Evolutionary conservation across 1,140 invertebrate species (phyloP), one percentile per base, ranked within the genome.

Genomic region (Acromyrmex charruanus): DNA sequence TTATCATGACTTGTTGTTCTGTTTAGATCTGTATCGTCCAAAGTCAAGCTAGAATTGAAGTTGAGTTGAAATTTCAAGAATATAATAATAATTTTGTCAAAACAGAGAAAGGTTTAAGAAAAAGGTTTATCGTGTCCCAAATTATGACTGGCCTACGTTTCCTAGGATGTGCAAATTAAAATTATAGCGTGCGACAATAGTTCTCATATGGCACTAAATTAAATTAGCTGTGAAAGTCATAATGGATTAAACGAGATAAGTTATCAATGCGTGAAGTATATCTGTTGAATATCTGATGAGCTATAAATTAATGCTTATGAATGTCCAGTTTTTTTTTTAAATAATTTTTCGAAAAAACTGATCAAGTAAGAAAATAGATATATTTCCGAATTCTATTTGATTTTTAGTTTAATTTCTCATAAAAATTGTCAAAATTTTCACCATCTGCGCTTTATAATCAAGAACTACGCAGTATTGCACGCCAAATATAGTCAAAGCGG

Each of bases 61-160:
- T 28, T 53, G 18, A 18, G 18, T 63, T 59, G 7, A 58, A 21
- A 58, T 39, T 58, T 77, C 0, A 35, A 18, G 12, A 7, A 39
- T 39, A 59, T 55, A 9, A 74, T 53, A 18, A 31, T 28, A 18
- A 75, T 58, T 58, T 4, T 39, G 53, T 58, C 0, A 44, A 59
- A 59, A 68, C 44, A 14, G 10, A 44, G 14, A 44, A 65, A 79
- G 9, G 1, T 79, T 12, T 31, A 16, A 44, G 6, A 79, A 35
- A 35, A 35, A 35, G 31, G 31, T 35, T 1, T 3, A 16, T 69
- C 18, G 9, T 39, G 14, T 39, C 55, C 14, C n/a, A 25, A 59
- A 77, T 59, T 77, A 59, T 39, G 31, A 3, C 53, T 58, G 31
- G 31, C 28, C n/a, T 77, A 77, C n/a, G 14, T 59, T n/a, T 21